Base-by-base conservation (phyloP, 1,140 invertebrate species). In the Schlechtendalia chinensis region DNA sequence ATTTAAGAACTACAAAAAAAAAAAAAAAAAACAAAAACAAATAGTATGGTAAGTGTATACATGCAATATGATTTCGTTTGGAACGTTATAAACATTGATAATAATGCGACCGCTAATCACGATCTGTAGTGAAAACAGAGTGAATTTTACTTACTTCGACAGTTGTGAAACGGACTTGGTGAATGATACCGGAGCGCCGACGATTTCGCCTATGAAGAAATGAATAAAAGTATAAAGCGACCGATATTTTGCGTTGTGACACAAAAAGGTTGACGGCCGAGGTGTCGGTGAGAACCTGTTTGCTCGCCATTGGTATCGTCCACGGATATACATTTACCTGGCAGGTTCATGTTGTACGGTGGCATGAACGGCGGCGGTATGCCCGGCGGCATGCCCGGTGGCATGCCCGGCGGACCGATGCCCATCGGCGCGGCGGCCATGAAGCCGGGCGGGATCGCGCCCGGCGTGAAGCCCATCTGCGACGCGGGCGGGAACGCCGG, bases 141-240 rank as follows among this genome's bases (percentile, higher is more conserved):
- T 12, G 53, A 54, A 54, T 24, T 63, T 0, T 63, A 79, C 75
- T 61, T 29, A 79, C 75, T n/a, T 79, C 29, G n/a, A 19, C 11
- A 58, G 5, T 29, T 63, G 75, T 63, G 75, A 22, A 39, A 77
- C 10, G 14, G 72, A 45, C 22, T 79, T 79, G 14, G 45, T 24
- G 50, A 79, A 79, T 8, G 75, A 61, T 19, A 79, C 75, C 19
- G 75, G 75, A 63, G 75, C 75, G 12, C 75, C 75, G 61, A 79
- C 75, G 61, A 79, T 79, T 63, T 79, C 75, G 4, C 75, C 75
- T 79, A 29, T 0, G 11, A 77, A 27, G 11, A 16, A 77, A 58
- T n/a, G 19, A n/a, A n/a, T n/a, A n/a, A n/a, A n/a, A n/a, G n/a
- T n/a, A n/a, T n/a, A n/a, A n/a, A n/a, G n/a, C n/a, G n/a, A n/a